Evolutionary conservation across 2,113 vertebrate species (phyloP), one percentile per base, ranked within the genome.

Genomic region (Pycnonotus jocosus): DNA sequence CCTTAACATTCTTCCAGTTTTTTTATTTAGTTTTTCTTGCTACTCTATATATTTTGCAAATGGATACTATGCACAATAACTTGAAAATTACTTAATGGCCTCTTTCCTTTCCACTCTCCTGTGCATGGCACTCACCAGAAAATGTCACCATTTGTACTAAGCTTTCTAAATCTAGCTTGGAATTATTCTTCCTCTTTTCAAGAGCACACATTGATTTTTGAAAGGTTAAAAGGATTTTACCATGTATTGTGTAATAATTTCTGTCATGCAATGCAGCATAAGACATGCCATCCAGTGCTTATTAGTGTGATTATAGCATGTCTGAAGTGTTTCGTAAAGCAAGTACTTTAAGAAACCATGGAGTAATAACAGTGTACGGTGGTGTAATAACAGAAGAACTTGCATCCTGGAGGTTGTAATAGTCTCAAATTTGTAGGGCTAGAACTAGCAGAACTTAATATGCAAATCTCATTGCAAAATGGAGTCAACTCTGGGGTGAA

Each of bases 401-500:
- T 92, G 69, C 58, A 66, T 85, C 50, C 33, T 85, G 66, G 38
- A 92, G 84, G 57, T 57, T 89, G 21, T 92, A 91, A 69, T 85
- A 64, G 69, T 78, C 28, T 92, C 40, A 24, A 24, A 4, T 92
- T 81, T 57, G 44, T 57, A 50, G 51, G 73, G 47, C 38, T 88
- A 44, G 48, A 94, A 40, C 70, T 81, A 48, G 44, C 42, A 91
- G 48, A 88, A 50, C 9, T 54, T 91, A 61, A 57, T 76, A 47
- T 54, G 50, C 33, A 89, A 51, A 76, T 68, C 25, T 56, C 20
- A 7, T n/a, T 86, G 77, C 2, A 5, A 88, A 84, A 68, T 56
- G 28, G 23, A 80, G 51, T 57, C 60, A 58, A 0, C 30, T 38
- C 65, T 62, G 50, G 16, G 48, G 11, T 81, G 69, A 66, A 73